Evolutionary conservation across 2,888 invertebrate species (phyloP), one percentile per base, ranked within the genome.

Genomic region (Baccha elongata): DNA sequence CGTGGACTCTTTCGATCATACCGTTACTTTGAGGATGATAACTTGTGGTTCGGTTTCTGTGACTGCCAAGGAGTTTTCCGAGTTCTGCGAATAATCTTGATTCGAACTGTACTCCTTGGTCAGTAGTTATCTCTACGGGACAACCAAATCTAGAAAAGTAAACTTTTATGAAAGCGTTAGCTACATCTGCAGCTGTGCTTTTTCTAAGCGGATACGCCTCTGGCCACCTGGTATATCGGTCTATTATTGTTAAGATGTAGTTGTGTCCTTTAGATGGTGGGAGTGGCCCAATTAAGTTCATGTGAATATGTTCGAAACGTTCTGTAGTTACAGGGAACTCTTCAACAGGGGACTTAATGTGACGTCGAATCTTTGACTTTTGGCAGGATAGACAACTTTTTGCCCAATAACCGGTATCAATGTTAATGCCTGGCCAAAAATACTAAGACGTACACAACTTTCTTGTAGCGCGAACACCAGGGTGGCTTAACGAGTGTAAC

Each of bases 141-240:
- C 40, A 40, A 15, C 40, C 40, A 15, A 40, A 40, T 40, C 15
- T 40, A 2, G 40, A 40, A 40, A 40, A 32, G 29, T 53, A 53
- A 19, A 11, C 19, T 17, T 53, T 53, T 15, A 53, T 19, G 3
- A 53, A 53, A 35, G 35, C 21, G 11, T 53, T 53, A 2, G 32
- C 53, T 6, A 53, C 53, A 13, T 53, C 53, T 35, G 3, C 8
- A 53, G 37, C 53, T 19, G 35, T 53, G n/a, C 19, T 53, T 11
- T 32, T 19, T 35, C 21, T 32, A 32, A 53, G 53, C 7, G 53
- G 53, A n/a, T 53, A 53, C n/a, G 53, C 53, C 35, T 37, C 53
- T 10, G 53, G n/a, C n/a, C n/a, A n/a, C n/a, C n/a, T n/a, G n/a
- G n/a, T n/a, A n/a, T n/a, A n/a, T n/a, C n/a, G n/a, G n/a, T n/a